Conservation (phyloP, 2,113 vertebrate genomes). For the Opisthocomus hoazin region DNA sequence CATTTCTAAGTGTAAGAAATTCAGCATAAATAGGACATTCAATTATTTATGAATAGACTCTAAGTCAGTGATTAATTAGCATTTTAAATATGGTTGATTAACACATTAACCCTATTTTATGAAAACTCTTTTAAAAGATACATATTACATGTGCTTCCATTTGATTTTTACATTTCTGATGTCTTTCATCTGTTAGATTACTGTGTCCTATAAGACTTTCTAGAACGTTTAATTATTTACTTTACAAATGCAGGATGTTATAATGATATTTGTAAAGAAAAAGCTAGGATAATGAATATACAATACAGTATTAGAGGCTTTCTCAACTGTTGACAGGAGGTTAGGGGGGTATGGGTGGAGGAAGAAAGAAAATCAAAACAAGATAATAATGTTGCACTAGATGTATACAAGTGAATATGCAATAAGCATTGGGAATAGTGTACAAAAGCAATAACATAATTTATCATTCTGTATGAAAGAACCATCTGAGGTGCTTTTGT, state of each 20-base stretch:
- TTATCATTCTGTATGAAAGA: conserved; percentile 66
- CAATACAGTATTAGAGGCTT: conserved; percentile 58
- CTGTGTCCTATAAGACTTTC: conserved; percentile 62
- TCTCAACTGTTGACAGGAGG: conserved; percentile 52
- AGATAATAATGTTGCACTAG: conserved; percentile 49
- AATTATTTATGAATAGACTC: conserved; percentile 64
- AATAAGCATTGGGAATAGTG: conserved; percentile 60
- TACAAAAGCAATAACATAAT: conserved; percentile 65
- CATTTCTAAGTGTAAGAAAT: conserved; percentile 31
- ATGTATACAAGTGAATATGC: conserved; percentile 67
- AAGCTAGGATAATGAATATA: conserved; percentile 55
- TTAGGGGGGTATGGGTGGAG: conserved; percentile 11
- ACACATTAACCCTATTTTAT: conserved; percentile 66
- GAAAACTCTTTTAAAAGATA: conserved; percentile 65
- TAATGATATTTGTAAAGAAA: conserved; percentile 71
- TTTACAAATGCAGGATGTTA: conserved; percentile 68
- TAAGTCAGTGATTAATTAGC: conserved; percentile 65
- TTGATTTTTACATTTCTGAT: conserved; percentile 59
- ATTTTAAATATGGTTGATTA: conserved; percentile 67
- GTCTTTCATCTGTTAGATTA: conserved; percentile 63
- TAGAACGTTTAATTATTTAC: conserved; percentile 71
- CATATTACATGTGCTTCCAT: conserved; percentile 54
- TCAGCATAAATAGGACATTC: conserved; percentile 64
- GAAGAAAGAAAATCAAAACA: conserved; percentile 55
- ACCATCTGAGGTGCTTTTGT: conserved; percentile 39